Base-by-base conservation (phyloP, 1,140 invertebrate species). In the Hyles vespertilio region DNA sequence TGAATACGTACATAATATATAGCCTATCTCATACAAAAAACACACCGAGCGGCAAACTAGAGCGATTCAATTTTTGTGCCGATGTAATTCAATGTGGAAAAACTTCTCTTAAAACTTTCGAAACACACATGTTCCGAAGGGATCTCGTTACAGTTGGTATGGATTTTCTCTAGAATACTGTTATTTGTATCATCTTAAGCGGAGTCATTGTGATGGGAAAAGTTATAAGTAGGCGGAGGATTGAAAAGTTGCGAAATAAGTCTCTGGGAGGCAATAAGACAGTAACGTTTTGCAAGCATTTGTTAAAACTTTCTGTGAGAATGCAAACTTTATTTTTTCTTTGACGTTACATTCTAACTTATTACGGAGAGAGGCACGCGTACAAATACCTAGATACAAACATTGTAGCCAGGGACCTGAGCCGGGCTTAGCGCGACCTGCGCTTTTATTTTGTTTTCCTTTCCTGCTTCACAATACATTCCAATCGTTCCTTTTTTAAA, bases 221-320 rank as follows among this genome's bases (percentile, higher is more conserved):
- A 77, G 75, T 77, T 77, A 65, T 75, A 77, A 75, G 70, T 68
- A 70, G 59, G 58, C 59, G 56, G 60, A 74, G 70, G 72, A 77
- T 77, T 77, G 74, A 72, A 73, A 77, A 77, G 68, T 77, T 77
- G 51, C 53, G 63, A 74, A 71, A 77, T 70, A 77, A 70, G 62
- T 77, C 68, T 70, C 65, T 8, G 36, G 58, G 46, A 70, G 60
- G 66, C 67, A 68, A 73, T 71, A 73, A 66, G 68, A 72, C 64
- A 59, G 53, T 56, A 65, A 53, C 61, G 61, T 74, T 74, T 74
- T 70, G 64, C 55, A 64, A 56, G 63, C 64, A 72, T 74, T 68
- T 77, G 65, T 72, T 68, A 67, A 63, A 72, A 74, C 59, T 75
- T 63, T 61, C 45, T 58, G 54, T 58, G 50, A 63, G 51, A 63